Evolutionary conservation across 1,140 invertebrate species (phyloP).

Genomic region (Babylonia areolata): DNA sequence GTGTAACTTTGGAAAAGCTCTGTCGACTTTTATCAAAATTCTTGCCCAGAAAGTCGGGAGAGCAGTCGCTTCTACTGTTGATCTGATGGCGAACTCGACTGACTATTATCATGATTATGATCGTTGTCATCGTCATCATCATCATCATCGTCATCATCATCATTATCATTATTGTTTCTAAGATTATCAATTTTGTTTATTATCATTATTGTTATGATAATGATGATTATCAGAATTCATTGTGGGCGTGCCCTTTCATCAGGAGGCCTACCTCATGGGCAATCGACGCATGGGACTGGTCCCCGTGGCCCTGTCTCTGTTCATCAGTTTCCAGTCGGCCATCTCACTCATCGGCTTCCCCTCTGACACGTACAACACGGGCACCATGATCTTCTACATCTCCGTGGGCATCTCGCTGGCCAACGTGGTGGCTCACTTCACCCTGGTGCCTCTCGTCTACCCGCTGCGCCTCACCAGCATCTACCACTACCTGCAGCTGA

Average conservation of each 20-base stretch:
- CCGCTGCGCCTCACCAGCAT: conserved; percentile 65
- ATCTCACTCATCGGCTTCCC: conserved; percentile 92
- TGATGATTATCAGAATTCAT: no score
- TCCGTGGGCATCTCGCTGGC: conserved; percentile 45
- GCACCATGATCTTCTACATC: conserved; percentile 43
- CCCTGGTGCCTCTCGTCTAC: conserved; percentile 67
- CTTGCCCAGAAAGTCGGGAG: no score
- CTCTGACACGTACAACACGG: conserved; percentile 84
- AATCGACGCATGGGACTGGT: conserved; percentile 84
- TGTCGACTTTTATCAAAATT: no score
- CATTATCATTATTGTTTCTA: no score
- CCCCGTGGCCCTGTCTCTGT: conserved; percentile 60
- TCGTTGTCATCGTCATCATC: no score
- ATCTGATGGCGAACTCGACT: no score
- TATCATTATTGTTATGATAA: no score
- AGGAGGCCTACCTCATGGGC: conserved; percentile 84
- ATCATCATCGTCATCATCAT: no score
- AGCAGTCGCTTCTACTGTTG: no score
- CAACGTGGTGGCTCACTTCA: conserved; percentile 55
- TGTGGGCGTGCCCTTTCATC: background rate
- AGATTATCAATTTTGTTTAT: no score
- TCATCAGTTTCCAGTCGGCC: conserved; percentile 88
- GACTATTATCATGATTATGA: no score
- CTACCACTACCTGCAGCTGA: conserved; percentile 84
- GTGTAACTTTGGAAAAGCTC: no score